Evolutionary conservation across 1,140 invertebrate species (phyloP), one percentile per base, ranked within the genome.

Genomic region (Aphelenchoides fujianensis): DNA sequence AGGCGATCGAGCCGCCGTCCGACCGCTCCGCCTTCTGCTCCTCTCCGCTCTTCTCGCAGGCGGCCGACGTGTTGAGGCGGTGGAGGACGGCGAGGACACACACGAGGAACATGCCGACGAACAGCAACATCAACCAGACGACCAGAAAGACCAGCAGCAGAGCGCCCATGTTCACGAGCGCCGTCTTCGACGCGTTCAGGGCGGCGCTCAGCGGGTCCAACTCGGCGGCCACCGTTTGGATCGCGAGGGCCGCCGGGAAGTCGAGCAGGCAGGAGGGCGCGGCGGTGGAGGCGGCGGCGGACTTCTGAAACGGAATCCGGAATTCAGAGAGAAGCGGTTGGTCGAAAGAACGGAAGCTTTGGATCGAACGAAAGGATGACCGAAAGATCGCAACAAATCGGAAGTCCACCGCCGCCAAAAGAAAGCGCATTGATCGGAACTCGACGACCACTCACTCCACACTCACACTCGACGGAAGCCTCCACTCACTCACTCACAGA

Each of bases 61-160:
- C 5, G 19, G 5, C 7, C 23, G 34, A 31, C 28, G 23, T 23
- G 62, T 34, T 53, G 2, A 54, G 54, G 3, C 72, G n/a, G 28
- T 72, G 57, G 34, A 61, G 7, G 0, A 71, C 23, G n/a, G 57
- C 12, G 0, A 48, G 32, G 2, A 57, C 31, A 61, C 16, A 53
- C 23, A 74, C 57, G 16, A 74, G 3, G 2, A 74, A 27, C 7
- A 74, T 37, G 3, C 68, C 54, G 30, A 23, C 57, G 27, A 57
- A 19, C 3, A 74, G 30, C 1, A 74, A 27, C 9, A 68, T 32
- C n/a, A 75, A 34, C 72, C 72, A 74, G 30, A 74, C 27, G 7
- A 77, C 28, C 37, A 74, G 71, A 19, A 74, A 61, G 19, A 75
- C 41, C 12, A 74, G 19, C 0, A 74, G 28, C 3, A 74, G 28